Evolutionary conservation across 2,113 vertebrate genomes (phyloP), one percentile per base, ranked within the genome.

Genomic region (Miniopterus natalensis): DNA sequence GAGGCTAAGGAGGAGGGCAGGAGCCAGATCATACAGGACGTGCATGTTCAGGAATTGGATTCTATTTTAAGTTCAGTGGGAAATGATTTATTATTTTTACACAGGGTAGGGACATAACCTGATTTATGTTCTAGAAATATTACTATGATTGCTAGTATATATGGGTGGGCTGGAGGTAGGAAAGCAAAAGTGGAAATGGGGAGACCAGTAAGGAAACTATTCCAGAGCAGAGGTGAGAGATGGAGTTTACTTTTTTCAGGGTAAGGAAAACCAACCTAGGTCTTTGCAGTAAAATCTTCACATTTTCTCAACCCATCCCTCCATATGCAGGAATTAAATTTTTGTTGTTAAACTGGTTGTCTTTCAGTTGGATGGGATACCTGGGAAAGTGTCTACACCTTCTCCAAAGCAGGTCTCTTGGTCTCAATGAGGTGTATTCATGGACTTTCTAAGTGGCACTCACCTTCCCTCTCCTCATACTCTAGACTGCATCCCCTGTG

Each of bases 41-140:
- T 31, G 1, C 12, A 15, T 1, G 3, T 23, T 92, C 11, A 80
- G 31, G 29, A 90, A 21, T 12, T 53, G 75, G 53, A 7, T 18
- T 42, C 42, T 51, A 20, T 53, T 57, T 59, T 77, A 63, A 94
- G 80, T 87, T 92, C 68, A 66, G 15, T 53, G 27, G 51, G 53
- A 94, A 90, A 20, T 57, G 6, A 79, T 87, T 81, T 81, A 23
- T 51, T 83, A 45, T 71, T 93, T 95, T 45, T 4, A 49, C 94
- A 45, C 40, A 80, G 23, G 8, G 6, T 66, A 57, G 65, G 55
- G 10, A 80, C 25, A 79, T 47, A 20, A 63, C 31, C 73, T 79
- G 27, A 92, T 75, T 63, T 68, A 31, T 36, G 6, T 79, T 53
- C 57, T 29, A 86, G 45, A 87, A 87, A 59, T 81, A 15, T 71